These are phyloP conservation scores for Pseudonaja textilis DNA, from an alignment of 2,113 vertebrate genomes.

Conservation along the genomic window DNA sequence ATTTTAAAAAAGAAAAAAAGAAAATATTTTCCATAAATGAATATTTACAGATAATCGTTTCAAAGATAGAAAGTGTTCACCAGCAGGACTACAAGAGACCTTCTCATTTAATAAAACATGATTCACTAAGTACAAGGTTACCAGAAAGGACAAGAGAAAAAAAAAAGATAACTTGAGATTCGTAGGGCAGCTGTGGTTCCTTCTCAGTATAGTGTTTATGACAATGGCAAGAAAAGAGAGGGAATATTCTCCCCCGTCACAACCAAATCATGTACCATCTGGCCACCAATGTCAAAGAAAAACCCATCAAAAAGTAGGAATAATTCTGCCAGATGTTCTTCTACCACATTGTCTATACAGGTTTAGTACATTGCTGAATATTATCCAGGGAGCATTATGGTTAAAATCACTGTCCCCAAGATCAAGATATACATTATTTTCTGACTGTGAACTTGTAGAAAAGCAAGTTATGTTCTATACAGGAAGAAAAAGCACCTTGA, in stretches of 20 bases:
- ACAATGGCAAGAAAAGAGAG: constrained; percentile 10
- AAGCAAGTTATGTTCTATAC: background rate
- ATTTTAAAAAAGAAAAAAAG: background rate
- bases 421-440: background rate
- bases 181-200: constrained; percentile 15
- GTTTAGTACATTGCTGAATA: background rate
- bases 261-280: constrained; percentile 29
- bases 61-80: background rate
- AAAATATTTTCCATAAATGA: background rate
- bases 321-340: constrained; percentile 28
- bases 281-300: constrained; percentile 24
- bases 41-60: background rate
- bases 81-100: background rate
- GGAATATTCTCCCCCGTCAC: constrained; percentile 1
- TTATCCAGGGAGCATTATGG: background rate
- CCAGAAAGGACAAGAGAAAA: background rate
- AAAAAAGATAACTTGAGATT: background rate
- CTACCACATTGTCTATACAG: background rate
- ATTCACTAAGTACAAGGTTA: background rate
- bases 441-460: background rate
- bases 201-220: constrained; percentile 2
- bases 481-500: background rate
- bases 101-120: background rate
- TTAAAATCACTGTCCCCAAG: background rate
- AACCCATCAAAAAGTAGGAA: constrained; percentile 19